Conservation (phyloP, 2,797 vertebrate genomes). For the Silurus aristotelis region DNA sequence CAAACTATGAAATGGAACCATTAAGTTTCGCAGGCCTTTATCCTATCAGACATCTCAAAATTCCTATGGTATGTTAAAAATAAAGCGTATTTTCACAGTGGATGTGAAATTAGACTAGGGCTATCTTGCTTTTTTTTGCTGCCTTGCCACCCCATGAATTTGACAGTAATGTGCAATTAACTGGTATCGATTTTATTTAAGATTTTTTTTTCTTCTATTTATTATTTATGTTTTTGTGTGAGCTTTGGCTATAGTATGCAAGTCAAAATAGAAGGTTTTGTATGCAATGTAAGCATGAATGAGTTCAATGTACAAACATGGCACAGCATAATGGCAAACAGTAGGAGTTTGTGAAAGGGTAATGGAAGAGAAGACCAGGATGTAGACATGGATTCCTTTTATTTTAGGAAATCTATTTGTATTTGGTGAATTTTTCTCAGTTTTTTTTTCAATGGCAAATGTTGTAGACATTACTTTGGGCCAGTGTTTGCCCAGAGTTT, state of each 20-base stretch:
- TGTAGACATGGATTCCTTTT: slow-evolving; percentile 13
- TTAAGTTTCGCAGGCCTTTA: slow-evolving; percentile 45
- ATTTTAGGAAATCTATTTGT: slow-evolving; percentile 16
- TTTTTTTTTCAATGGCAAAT: slow-evolving; percentile 49
- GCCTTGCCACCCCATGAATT: slow-evolving; percentile 56
- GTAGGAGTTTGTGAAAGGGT: slow-evolving; percentile 12
- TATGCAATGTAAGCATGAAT: slow-evolving; percentile 18
- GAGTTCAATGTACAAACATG: slow-evolving; percentile 13
- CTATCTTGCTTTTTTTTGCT: slow-evolving; percentile 49
- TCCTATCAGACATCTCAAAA: slow-evolving; percentile 48
- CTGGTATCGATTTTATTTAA: slow-evolving; percentile 14
- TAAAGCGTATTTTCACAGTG: slow-evolving; percentile 53
- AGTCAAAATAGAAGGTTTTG: slow-evolving; percentile 21
- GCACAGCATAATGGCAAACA: slow-evolving; percentile 11
- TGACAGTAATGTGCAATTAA: slow-evolving; percentile 48
- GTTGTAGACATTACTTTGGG: slow-evolving; percentile 67
- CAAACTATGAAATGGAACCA: slow-evolving; percentile 52
- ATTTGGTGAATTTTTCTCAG: not conserved
- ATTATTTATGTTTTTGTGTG: slow-evolving; percentile 21
- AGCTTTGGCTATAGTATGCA: slow-evolving; percentile 21
- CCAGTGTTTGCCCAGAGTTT: slow-evolving; percentile 59
- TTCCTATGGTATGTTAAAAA: slow-evolving; percentile 44
- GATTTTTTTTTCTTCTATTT: not conserved
- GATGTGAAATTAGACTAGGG: slow-evolving; percentile 50
- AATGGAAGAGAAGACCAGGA: not conserved